Percentiles rank a stretch among this genome's conserved stretches.
Evolutionary conservation across 2,797 vertebrate genomes (phyloP).

Genomic region (Prunella strophiata): DNA sequence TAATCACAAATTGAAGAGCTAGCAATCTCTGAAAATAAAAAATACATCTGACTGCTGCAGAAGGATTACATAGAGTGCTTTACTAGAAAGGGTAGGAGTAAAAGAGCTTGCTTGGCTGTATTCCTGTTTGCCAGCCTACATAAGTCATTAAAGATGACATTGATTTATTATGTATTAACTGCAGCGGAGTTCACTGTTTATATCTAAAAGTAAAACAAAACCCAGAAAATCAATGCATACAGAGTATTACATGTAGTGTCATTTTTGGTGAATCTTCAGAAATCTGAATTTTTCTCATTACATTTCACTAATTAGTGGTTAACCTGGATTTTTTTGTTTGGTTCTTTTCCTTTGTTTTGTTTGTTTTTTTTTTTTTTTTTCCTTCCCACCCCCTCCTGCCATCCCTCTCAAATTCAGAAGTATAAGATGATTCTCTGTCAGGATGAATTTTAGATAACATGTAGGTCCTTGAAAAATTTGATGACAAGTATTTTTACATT

Average conservation of each 20-base stretch:
- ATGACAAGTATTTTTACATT: neutral
- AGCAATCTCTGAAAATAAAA: slow-evolving; percentile 16
- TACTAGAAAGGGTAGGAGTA: neutral
- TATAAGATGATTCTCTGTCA: neutral
- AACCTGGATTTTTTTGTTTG: neutral
- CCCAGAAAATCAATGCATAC: neutral
- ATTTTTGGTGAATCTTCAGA: neutral
- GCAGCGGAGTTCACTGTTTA: neutral
- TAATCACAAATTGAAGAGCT: slow-evolving; percentile 17
- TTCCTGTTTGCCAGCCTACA: slow-evolving; percentile 13
- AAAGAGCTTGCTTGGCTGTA: neutral
- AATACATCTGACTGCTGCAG: neutral
- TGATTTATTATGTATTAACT: slow-evolving; percentile 45
- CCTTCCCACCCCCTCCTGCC: fast-evolving
- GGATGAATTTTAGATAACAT: neutral
- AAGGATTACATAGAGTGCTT: neutral
- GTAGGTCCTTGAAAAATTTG: neutral
- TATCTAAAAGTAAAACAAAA: slow-evolving; percentile 22
- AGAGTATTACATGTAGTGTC: neutral
- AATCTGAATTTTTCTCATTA: neutral
- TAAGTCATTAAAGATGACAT: slow-evolving; percentile 19
- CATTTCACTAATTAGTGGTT: neutral
- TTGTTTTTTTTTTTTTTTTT: too few species aligned
- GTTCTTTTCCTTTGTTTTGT: neutral
- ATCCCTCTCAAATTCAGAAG: neutral